These are phyloP conservation scores for Drepana arcuata DNA, from an alignment of 1,140 invertebrate species.

Conservation along the genomic window DNA sequence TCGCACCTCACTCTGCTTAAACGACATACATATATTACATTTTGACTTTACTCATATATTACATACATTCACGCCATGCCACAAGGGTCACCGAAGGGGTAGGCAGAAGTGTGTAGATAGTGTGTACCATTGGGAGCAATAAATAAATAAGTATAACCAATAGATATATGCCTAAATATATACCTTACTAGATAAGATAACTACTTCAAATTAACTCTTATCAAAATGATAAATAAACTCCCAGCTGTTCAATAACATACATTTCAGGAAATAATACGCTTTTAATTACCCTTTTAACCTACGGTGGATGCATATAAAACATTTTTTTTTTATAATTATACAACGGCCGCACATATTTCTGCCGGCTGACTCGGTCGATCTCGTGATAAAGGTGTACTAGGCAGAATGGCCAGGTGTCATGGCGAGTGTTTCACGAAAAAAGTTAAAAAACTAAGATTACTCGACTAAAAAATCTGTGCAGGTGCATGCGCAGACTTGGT, in stretches of 20 bases:
- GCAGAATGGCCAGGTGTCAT: conserved; percentile 50
- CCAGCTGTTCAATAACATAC: conserved; percentile 13
- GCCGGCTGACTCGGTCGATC: conserved; percentile 29
- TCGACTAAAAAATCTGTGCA: conserved; percentile 58
- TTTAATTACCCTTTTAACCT: conserved; percentile 3
- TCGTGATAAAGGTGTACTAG: conserved; percentile 30
- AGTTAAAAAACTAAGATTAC: conserved; percentile 40
- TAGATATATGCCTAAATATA: not conserved
- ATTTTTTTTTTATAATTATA: conserved; percentile 15
- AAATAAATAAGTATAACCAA: not conserved
- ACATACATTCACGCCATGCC: too few species aligned
- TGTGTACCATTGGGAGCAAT: too few species aligned
- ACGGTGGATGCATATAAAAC: conserved; percentile 11
- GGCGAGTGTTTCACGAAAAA: conserved; percentile 36
- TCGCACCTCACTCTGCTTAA: too few species aligned
- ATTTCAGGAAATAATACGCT: conserved; percentile 11
- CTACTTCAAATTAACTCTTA: too few species aligned
- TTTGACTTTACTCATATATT: too few species aligned
- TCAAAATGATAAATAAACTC: too few species aligned
- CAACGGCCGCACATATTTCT: conserved; percentile 22
- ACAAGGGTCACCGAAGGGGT: too few species aligned
- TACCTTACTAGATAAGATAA: too few species aligned
- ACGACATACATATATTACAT: too few species aligned
- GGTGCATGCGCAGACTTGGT: conserved; percentile 36
- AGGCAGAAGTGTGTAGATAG: not conserved